phyloP scores from a whole-genome alignment of 2,888 invertebrate species.

The Apamea crenata region DNA sequence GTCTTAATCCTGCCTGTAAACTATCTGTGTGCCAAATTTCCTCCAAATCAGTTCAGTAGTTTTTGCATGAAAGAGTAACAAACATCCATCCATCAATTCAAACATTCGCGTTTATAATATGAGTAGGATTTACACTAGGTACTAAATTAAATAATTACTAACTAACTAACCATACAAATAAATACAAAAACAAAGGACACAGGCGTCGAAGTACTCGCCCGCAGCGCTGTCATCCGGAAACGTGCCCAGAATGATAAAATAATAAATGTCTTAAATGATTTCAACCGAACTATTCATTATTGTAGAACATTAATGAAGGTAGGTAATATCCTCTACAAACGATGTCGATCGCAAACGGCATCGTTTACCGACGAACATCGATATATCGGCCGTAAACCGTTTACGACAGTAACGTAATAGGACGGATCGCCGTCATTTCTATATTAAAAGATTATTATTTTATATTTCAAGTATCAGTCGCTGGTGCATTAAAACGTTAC shows the following conservation, averaged over 20 bases:
- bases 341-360: constrained; percentile 18
- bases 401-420: constrained; percentile 41
- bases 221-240: neutral
- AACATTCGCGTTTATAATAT: too few species aligned
- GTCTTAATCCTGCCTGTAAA: too few species aligned
- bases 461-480: neutral
- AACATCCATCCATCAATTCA: too few species aligned
- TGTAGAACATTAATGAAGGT: constrained; percentile 19
- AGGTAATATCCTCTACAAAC: constrained; percentile 3
- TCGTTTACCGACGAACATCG: constrained; percentile 16
- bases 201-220: neutral
- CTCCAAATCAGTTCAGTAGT: too few species aligned
- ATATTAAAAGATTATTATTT: constrained; percentile 20
- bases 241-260: too few species aligned
- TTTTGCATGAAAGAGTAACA: too few species aligned
- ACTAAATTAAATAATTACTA: too few species aligned
- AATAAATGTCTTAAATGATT: too few species aligned
- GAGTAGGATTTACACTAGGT: too few species aligned
- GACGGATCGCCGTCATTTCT: constrained; percentile 8
- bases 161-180: neutral
- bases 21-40: too few species aligned
- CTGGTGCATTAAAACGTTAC: constrained; percentile 10
- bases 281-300: neutral
- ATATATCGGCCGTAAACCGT: constrained; percentile 43
- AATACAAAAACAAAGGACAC: neutral